Percentiles rank a stretch among this genome's conserved stretches.
Evolutionary conservation across 2,888 invertebrate species (phyloP).

Genomic region (Ditylenchus weischeri): DNA sequence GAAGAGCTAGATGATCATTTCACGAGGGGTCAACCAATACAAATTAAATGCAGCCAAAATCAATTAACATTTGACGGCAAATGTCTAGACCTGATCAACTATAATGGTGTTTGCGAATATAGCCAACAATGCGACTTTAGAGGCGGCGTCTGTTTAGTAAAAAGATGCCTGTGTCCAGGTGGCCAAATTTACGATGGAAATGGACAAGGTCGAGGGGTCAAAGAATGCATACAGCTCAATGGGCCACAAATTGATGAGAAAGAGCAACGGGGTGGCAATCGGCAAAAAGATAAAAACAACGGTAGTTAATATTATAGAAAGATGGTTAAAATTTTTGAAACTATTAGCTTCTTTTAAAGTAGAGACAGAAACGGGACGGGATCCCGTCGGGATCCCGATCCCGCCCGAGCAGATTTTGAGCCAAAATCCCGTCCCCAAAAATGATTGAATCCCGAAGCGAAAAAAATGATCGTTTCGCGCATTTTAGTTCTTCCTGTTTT

Average conservation of each 20-base stretch:
- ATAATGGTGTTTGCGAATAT: background rate
- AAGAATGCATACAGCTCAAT: background rate
- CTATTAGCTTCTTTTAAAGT: too few relatives aligned
- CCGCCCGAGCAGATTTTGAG: too few relatives aligned
- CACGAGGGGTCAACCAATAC: too few relatives aligned
- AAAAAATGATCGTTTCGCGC: too few relatives aligned
- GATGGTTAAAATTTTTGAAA: too few relatives aligned
- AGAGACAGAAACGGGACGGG: too few relatives aligned
- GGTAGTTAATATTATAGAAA: background rate
- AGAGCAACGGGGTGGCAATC: background rate
- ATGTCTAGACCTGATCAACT: background rate
- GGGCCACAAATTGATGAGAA: background rate
- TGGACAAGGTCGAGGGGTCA: background rate
- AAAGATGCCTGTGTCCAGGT: slow-evolving; percentile 1
- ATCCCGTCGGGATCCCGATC: too few relatives aligned
- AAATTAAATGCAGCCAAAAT: background rate
- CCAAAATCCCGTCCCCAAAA: too few relatives aligned
- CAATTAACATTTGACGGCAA: background rate
- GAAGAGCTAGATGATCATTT: background rate
- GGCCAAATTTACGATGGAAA: slow-evolving; percentile 1
- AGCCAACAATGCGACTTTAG: slow-evolving; percentile 1
- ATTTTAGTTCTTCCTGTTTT: too few relatives aligned
- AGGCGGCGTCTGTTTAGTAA: background rate
- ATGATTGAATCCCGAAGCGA: too few relatives aligned
- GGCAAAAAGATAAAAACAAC: background rate